phyloP scores from a whole-genome alignment of 2,888 invertebrate species.

The Tanaodytes sp. region DNA sequence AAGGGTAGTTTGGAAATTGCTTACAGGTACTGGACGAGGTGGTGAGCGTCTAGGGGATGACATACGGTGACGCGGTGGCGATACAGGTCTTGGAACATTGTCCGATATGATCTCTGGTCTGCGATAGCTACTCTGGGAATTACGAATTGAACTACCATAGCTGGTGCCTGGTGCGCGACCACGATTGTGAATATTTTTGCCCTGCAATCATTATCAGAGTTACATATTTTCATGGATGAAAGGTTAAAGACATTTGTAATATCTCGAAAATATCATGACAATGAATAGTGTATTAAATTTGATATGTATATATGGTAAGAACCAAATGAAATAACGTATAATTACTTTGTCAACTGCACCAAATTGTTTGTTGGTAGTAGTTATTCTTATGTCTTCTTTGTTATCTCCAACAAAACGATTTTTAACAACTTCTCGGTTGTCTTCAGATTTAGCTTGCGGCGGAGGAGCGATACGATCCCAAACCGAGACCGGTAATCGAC shows the following conservation, averaged over 20 bases:
- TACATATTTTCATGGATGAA: no score
- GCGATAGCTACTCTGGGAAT: constrained; percentile 2
- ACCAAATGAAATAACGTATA: no score
- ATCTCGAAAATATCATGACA: no score
- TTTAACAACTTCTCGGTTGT: constrained; percentile 24
- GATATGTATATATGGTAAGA: no score
- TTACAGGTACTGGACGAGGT: constrained; percentile 36
- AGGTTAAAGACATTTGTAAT: no score
- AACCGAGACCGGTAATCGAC: constrained; percentile 68
- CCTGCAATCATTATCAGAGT: not conserved
- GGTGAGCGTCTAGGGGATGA: constrained; percentile 32
- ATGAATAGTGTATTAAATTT: no score
- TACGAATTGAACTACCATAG: not conserved
- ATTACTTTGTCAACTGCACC: constrained; percentile 20
- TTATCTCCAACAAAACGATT: constrained; percentile 65
- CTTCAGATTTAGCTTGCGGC: constrained; percentile 36
- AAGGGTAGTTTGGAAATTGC: no score
- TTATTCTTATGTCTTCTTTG: constrained; percentile 64
- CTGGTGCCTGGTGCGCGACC: not conserved
- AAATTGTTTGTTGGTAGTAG: constrained; percentile 59
- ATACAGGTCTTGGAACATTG: constrained; percentile 43
- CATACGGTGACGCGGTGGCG: constrained; percentile 34
- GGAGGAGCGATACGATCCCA: constrained; percentile 71
- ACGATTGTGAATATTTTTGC: not conserved
- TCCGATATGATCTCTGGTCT: constrained; percentile 14